Evolutionary conservation across 2,113 vertebrate species (phyloP), one percentile per base, ranked within the genome.

Genomic region (Ammospiza nelsoni): DNA sequence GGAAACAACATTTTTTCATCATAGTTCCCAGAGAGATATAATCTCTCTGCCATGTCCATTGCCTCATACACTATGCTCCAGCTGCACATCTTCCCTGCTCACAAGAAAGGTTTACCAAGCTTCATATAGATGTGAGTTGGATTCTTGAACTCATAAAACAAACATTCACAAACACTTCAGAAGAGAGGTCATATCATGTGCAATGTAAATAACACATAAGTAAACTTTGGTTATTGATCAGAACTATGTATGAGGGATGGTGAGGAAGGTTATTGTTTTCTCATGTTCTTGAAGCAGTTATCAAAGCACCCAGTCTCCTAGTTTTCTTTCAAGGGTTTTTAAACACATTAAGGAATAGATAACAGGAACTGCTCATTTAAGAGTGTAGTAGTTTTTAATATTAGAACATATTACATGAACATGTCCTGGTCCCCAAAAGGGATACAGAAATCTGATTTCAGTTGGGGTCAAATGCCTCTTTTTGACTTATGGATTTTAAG

Each of bases 381-480:
- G 48, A 91, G 72, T 90, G 72, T 65, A 94, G 72, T 74, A 82
- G 49, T 66, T 97, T 95, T 94, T 95, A 89, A 85, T 94, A 94
- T 90, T 65, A 18, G 37, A 71, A 67, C 15, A 62, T 86, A 79
- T 77, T 96, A 88, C 44, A 85, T 16, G 14, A 51, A 89, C 51
- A 84, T 87, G 57, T 84, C 51, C 48, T 6, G 0, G 52, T 92
- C 43, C 20, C 52, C 66, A 67, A 85, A 89, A 65, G 1, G 4
- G 9, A 66, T 62, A 31, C 15, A 80, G 29, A 88, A 66, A 87
- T 75, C 35, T 35, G 21, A 46, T 90, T 73, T 54, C 63, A 84
- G 7, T 16, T 82, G 52, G 23, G 77, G 39, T 65, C 20, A 95
- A 90, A 57, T n/a, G 8, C 35, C 2, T 48, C 14, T 8, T 52